Evolutionary conservation across 2,113 vertebrate species (phyloP).

Genomic region (Platysternon megacephalum): DNA sequence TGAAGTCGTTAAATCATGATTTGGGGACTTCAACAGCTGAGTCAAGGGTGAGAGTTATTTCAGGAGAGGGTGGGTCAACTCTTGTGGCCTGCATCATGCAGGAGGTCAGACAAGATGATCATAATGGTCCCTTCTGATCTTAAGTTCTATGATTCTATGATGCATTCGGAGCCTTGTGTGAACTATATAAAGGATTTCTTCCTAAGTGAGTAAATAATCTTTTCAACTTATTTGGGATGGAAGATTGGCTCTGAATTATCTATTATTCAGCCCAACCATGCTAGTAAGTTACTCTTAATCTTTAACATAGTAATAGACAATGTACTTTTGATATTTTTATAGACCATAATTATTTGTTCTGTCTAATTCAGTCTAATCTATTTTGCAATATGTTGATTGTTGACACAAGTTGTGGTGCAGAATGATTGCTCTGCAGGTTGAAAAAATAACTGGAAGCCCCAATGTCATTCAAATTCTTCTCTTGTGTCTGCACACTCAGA

Average conservation of each 20-base stretch:
- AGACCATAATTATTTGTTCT: neutral
- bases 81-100: too few species aligned
- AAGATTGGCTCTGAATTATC: neutral
- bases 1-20: too few species aligned
- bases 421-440: neutral
- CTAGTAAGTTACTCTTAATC: neutral
- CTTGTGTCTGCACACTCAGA: neutral
- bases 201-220: neutral
- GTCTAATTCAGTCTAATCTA: neutral
- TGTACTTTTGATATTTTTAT: too few species aligned
- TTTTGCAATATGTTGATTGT: neutral
- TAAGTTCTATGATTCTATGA: too few species aligned
- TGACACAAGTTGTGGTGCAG: neutral
- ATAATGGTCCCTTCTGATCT: too few species aligned
- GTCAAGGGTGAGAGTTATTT: too few species aligned
- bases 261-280: neutral
- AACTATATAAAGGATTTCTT: neutral
- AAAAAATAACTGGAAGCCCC: neutral
- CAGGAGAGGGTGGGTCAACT: too few species aligned
- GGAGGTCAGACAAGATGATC: too few species aligned
- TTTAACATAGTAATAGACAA: neutral
- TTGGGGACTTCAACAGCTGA: too few species aligned
- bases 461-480: neutral
- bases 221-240: neutral
- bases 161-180: neutral